Evolutionary conservation across 2,797 vertebrate species (phyloP), one percentile per base, ranked within the genome.

Genomic region (Psittacula echo): DNA sequence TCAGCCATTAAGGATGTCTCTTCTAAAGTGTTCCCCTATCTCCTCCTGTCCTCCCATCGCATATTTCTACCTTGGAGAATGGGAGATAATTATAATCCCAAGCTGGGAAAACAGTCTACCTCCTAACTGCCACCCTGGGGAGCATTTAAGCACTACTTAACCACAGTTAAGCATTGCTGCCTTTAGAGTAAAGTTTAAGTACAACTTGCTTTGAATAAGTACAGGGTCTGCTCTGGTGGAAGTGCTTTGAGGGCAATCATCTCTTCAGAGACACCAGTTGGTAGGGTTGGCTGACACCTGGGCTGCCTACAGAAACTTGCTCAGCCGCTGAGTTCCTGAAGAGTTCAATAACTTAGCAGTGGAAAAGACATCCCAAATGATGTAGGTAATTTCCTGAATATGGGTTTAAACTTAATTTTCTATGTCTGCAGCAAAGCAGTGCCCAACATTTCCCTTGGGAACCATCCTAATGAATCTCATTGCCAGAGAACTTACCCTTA

Each of bases 381-480:
- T 86, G n/a, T 53, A 84, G 85, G 83, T 92, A 91, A 93, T 96
- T 95, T 95, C 79, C 89, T 70, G 85, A 89, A n/a, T 89, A 58
- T 53, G 93, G 71, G 66, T 89, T 92, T 90, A 84, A 75, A 72
- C 66, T 96, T 92, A 37, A 92, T 93, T 95, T 91, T 89, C 96
- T 72, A 20, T 32, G 79, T 96, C 89, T 94, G 82, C 87, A 37
- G 92, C 82, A 78, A 93, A 89, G 89, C 89, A 11, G 87, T 75
- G 89, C 82, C 87, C 92, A 85, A 16, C 89, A 27, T 62, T 94
- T 79, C 95, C 79, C 89, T 85, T 78, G 91, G 82, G 96, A 92
- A 42, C 80, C 79, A 73, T 87, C 87, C 76, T 97, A 93, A 94
- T 88, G 94, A 96, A 93, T 91, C 92, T 96, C 58, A 48, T 81